Base-by-base conservation (phyloP, 2,888 invertebrate genomes). In the Acleris sparsana region DNA sequence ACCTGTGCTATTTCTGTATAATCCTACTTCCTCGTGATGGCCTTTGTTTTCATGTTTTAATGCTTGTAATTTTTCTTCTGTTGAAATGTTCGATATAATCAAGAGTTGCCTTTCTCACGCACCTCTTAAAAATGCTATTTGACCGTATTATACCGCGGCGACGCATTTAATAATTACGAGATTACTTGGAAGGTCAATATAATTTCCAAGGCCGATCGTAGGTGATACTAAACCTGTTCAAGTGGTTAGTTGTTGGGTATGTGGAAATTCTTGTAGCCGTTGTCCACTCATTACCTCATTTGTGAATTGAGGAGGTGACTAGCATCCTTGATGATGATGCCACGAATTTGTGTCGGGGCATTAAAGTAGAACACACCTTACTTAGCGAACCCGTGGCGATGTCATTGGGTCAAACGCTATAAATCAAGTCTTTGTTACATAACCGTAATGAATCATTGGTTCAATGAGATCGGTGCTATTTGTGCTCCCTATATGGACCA, bases 151-250 rank as follows among this genome's bases (percentile, higher is more conserved):
- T 83, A 79, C 78, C 75, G 69, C 67, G 67, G 65, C 76, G 74
- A 79, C 80, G 75, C 75, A 82, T 83, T 79, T 72, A 75, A 72
- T 77, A 80, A 82, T 85, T 85, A 85, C 83, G 75, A 85, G 84
- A 85, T 84, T 81, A 77, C 74, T 80, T 74, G 75, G 79, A 84
- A 86, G 85, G 85, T 84, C 82, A 83, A 80, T 76, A 78, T 72
- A 76, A 79, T 75, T 65, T 70, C 77, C 83, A 88, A 87, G 86
- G 86, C 75, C 80, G 80, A 73, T 75, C 73, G 79, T 81, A 75
- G 78, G 74, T 80, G 80, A 79, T 75, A 78, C 71, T 71, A 79
- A 83, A 85, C 85, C 81, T 78, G 83, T 81, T 81, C 71, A 77
- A 74, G 74, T 78, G 71, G 72, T 72, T 72, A 69, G 72, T 73